Conservation (phyloP, 2,888 invertebrate species). For the Tenthredo livida region DNA sequence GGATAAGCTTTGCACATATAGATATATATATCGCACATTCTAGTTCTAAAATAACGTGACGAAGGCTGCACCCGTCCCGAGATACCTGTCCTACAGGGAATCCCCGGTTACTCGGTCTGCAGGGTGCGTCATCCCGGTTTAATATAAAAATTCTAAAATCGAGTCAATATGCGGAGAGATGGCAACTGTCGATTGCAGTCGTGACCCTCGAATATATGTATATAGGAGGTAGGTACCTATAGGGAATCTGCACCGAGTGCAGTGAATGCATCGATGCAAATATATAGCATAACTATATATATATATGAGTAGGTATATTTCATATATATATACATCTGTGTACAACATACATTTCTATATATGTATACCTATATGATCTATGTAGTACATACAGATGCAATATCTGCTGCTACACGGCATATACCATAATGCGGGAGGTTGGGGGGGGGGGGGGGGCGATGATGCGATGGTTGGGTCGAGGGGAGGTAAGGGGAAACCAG, state of each 20-base stretch:
- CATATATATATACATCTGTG: not conserved
- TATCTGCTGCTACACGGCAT: not conserved
- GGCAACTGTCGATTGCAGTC: conserved; percentile 1
- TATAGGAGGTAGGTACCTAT: not conserved
- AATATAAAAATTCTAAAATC: not conserved
- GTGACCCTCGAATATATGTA: not conserved
- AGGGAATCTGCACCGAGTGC: not conserved
- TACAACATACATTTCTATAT: not conserved
- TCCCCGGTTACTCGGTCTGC: not conserved
- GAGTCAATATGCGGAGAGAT: not conserved
- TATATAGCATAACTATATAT: not conserved
- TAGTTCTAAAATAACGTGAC: not conserved
- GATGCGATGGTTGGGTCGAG: conserved; percentile 44
- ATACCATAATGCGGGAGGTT: conserved; percentile 10
- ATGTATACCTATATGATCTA: not conserved
- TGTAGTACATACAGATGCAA: not conserved
- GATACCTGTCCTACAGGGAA: conserved; percentile 2
- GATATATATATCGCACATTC: not conserved
- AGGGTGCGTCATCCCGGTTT: not conserved
- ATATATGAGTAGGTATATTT: not conserved
- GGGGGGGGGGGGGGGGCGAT: conserved; percentile 24
- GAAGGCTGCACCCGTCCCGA: not conserved
- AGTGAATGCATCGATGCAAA: not conserved
- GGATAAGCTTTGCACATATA: not conserved
- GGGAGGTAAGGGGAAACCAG: conserved; percentile 52